Evolutionary conservation across 2,797 vertebrate species (phyloP).

Genomic region (Phylloscopus collybita): DNA sequence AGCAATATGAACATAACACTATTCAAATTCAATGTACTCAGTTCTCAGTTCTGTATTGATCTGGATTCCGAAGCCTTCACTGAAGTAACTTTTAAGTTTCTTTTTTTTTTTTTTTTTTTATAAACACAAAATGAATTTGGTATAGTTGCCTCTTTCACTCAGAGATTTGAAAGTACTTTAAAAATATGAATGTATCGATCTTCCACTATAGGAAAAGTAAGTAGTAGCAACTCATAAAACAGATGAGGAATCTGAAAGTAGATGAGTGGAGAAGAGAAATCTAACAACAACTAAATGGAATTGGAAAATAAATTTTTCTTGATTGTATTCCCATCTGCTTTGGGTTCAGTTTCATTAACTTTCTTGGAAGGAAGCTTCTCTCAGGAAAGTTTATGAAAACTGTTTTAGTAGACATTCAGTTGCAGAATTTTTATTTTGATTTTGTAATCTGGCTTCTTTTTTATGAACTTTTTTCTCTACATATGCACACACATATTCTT

Average conservation of each 20-base stretch:
- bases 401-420: neutral
- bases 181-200: constrained; percentile 70
- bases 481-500: neutral
- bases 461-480: neutral
- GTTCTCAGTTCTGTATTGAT: constrained; percentile 32
- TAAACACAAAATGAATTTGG: constrained; percentile 47
- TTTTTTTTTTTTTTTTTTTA: constrained; percentile 5
- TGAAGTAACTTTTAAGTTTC: constrained; percentile 44
- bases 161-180: constrained; percentile 58
- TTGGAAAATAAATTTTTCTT: constrained; percentile 59
- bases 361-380: constrained; percentile 30
- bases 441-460: neutral
- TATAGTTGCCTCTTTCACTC: constrained; percentile 41
- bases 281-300: constrained; percentile 18
- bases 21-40: neutral
- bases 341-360: constrained; percentile 50
- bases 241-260: constrained; percentile 38
- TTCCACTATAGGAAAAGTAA: constrained; percentile 13
- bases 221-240: constrained; percentile 39
- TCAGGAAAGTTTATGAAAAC: constrained; percentile 27
- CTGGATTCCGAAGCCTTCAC: neutral
- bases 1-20: neutral
- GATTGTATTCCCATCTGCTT: constrained; percentile 61
- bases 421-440: neutral
- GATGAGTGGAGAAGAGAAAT: constrained; percentile 9